Evolutionary conservation across 1,140 invertebrate species (phyloP), one percentile per base, ranked within the genome.

Genomic region (Mylabris phalerata): DNA sequence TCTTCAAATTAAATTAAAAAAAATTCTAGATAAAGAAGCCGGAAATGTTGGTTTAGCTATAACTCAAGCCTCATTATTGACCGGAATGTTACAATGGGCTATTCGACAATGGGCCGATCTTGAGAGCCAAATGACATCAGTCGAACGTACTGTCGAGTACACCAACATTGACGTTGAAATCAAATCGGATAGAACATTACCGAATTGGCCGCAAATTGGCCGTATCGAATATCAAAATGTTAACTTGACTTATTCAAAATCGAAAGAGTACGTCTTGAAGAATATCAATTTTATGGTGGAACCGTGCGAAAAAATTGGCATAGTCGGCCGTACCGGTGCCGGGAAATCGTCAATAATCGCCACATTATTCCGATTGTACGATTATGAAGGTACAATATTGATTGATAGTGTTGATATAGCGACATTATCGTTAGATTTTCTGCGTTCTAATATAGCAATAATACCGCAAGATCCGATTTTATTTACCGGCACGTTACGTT

Each of bases 101-200:
- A 85, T 94, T 74, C 74, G 92, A 48, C 92, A 95, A 66, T 90
- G 88, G 26, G 88, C 92, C 0, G 86, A 91, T 67, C 73, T 90
- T 4, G 87, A 90, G 65, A 90, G 89, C 68, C 83, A 93, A 71
- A 93, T 94, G 89, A 93, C 89, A 1, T 90, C 83, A 24, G 88
- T 92, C 6, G 84, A 87, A 65, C 69, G 84, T 49, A 75, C 85
- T 0, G 67, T 88, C 49, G 87, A 90, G 68, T 91, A 89, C 65
- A 84, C 82, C 4, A 73, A 80, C 39, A 76, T 90, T 25, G 78
- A 83, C 61, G 79, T 82, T n/a, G 90, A 93, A 73, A 65, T 84
- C 85, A 27, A 79, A 78, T 43, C 72, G 77, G 25, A 75, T 78
- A 1, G 89, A 89, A 89, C 89, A 89, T 11, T 10, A 41, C 80